Base-by-base conservation (phyloP, 2,113 vertebrate genomes). In the Eolophus roseicapilla region DNA sequence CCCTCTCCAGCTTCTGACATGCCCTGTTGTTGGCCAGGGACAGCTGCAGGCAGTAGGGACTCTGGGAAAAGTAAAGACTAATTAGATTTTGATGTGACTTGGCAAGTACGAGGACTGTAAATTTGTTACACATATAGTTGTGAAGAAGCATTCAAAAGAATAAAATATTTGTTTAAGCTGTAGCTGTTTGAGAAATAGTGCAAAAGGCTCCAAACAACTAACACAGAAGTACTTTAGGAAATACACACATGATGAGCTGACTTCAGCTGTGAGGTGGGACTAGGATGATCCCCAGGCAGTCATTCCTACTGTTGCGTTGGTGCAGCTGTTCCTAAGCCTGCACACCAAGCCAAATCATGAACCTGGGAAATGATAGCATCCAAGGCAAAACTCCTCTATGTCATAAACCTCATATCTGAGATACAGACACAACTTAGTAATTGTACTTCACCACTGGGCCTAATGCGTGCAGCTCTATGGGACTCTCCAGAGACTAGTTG, bases 281-380 rank as follows among this genome's bases (percentile, higher is more conserved):
- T 23, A 53, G 44, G 31, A 46, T 47, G n/a, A 60, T 64, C 77
- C 25, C 11, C 0, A 1, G 17, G 29, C 57, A 49, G 7, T n/a
- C 44, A 49, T 29, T 73, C 41, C 39, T 31, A 17, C 15, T 4
- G 2, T 27, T 43, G 29, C 1, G 0, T 6, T 17, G 41, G 15
- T 67, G 39, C 44, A 44, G 8, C 57, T 81, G 59, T 41, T 71
- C 8, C 14, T 55, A 41, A 81, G 27, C 17, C 75, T 71, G 44
- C 24, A 31, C 0, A 0, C 21, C 8, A 55, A 81, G 27, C 27
- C 15, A 60, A n/a, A 35, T 35, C 33, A 28, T 1, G 6, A 19
- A 20, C 20, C 19, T 55, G 35, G 12, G 41, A 71, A 88, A 85
- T 11, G 9, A 10, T n/a, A 35, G 6, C 13, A 41, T 7, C 19